Percentiles rank a stretch among this genome's conserved stretches.
Evolutionary conservation across 2,888 invertebrate genomes (phyloP).

Genomic region (Nomada flava): DNA sequence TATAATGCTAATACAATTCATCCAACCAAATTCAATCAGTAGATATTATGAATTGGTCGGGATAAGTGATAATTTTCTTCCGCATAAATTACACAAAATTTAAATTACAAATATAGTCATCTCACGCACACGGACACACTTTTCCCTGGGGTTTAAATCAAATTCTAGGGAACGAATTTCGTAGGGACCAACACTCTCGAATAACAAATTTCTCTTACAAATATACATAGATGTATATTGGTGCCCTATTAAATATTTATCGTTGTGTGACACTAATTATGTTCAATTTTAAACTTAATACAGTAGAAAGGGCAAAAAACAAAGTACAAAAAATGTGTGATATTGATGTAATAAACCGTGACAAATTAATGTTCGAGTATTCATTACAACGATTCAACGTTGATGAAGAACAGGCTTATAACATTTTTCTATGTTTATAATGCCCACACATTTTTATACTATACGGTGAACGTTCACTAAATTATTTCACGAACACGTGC

Average conservation of each 20-base stretch:
- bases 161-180: conserved; percentile 36
- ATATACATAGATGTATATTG: conserved; percentile 36
- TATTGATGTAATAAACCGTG: conserved; percentile 8
- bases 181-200: conserved; percentile 47
- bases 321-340: background rate
- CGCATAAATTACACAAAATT: conserved; percentile 46
- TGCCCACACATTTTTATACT: background rate
- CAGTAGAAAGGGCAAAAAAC: conserved; percentile 1
- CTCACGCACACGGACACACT: background rate
- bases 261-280: background rate
- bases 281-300: background rate
- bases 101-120: conserved; percentile 33
- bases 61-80: conserved; percentile 26
- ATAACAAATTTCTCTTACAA: conserved; percentile 27
- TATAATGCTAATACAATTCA: conserved; percentile 52
- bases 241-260: conserved; percentile 15
- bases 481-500: conserved; percentile 22
- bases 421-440: background rate
- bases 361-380: conserved; percentile 28
- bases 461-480: conserved; percentile 8
- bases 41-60: conserved; percentile 42
- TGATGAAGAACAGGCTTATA: background rate
- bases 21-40: conserved; percentile 25
- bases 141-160: conserved; percentile 22
- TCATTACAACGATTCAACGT: conserved; percentile 11